Percentiles rank a stretch among this genome's conserved stretches.
Conservation (phyloP, 2,888 invertebrate genomes). For the Eupithecia centaureata region DNA sequence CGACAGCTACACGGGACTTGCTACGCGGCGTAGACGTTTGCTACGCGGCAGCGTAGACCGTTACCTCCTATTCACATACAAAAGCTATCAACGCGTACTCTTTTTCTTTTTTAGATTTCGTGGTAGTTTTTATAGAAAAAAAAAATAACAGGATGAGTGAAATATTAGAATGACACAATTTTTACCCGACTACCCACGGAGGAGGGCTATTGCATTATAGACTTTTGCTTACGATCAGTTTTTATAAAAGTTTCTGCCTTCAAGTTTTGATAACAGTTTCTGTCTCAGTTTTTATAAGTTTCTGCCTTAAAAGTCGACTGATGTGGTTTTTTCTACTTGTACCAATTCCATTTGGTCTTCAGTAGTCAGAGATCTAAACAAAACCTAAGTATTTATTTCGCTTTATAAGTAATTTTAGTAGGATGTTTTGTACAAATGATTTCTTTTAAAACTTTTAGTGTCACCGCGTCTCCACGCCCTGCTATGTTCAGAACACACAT, state of each 20-base stretch:
- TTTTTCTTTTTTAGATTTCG: neutral
- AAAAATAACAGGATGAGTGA: no score
- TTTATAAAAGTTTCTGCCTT: no score
- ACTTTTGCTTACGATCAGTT: neutral
- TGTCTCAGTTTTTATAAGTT: no score
- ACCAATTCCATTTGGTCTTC: neutral
- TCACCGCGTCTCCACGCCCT: conserved; percentile 54
- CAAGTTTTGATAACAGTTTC: no score
- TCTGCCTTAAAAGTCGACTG: neutral
- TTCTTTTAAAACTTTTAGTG: neutral
- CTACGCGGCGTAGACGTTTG: conserved; percentile 1
- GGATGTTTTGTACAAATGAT: neutral
- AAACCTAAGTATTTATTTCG: neutral
- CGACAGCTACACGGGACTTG: no score
- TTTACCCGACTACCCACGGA: no score
- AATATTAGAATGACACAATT: no score
- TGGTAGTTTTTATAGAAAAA: neutral
- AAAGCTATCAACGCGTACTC: conserved; percentile 3
- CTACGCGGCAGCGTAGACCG: neutral
- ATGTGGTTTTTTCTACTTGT: neutral
- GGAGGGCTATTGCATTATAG: no score
- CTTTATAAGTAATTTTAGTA: neutral
- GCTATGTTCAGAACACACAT: conserved; percentile 74
- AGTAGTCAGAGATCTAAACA: neutral
- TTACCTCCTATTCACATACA: neutral